Conservation (phyloP, 2,888 invertebrate species). For the Amiota minor region DNA sequence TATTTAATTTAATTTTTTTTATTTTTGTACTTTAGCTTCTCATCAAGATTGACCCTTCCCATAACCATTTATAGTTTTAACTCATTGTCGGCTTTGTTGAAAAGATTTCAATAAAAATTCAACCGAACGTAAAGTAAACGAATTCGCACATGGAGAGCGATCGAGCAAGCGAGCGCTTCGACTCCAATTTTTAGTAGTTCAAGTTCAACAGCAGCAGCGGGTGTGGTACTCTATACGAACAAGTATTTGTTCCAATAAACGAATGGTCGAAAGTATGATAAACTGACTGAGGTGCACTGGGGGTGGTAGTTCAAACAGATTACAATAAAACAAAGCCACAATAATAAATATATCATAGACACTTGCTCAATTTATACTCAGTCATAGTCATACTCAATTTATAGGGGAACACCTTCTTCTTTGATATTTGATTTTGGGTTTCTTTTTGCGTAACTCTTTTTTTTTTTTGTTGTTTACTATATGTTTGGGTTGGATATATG, state of each 20-base stretch:
- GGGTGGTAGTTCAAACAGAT: too few species aligned
- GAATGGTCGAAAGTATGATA: background rate
- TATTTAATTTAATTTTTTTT: background rate
- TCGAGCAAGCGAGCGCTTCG: background rate
- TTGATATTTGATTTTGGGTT: background rate
- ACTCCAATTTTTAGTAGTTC: slow-evolving; percentile 33
- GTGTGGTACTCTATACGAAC: slow-evolving; percentile 21
- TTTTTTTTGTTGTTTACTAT: background rate
- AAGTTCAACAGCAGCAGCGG: slow-evolving; percentile 32
- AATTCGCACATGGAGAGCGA: background rate
- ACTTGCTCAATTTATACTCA: slow-evolving; percentile 21
- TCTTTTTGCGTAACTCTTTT: background rate
- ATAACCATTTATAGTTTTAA: slow-evolving; percentile 8
- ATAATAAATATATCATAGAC: slow-evolving; percentile 10
- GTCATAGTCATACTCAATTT: slow-evolving; percentile 6
- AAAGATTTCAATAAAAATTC: slow-evolving; percentile 19
- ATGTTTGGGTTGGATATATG: background rate
- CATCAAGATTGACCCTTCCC: slow-evolving; percentile 26
- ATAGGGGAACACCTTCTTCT: slow-evolving; percentile 13
- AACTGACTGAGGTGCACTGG: too few species aligned
- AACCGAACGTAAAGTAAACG: background rate
- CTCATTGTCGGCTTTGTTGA: slow-evolving; percentile 32
- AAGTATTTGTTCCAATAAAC: background rate
- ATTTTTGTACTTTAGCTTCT: background rate
- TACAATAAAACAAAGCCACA: background rate